phyloP scores from a whole-genome alignment of 2,113 vertebrate genomes.

The Sphaerodactylus townsendi region DNA sequence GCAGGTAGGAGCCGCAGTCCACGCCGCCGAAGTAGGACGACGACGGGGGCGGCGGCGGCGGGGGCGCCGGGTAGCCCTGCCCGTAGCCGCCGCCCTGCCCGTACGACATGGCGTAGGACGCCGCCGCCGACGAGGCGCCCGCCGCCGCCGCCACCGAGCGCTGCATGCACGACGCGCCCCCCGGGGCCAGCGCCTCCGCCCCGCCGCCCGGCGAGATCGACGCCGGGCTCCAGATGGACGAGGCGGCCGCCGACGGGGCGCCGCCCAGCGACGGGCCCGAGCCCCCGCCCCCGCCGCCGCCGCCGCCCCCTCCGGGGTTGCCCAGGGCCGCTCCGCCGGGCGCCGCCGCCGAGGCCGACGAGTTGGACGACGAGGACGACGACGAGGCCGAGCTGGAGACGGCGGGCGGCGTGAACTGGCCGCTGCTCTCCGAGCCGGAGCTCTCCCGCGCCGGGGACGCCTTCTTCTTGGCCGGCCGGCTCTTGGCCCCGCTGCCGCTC shows the following conservation, averaged over 20 bases:
- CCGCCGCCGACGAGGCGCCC: slow-evolving; percentile 78
- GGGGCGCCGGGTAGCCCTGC: slow-evolving; percentile 91
- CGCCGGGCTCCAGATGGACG: slow-evolving; percentile 96
- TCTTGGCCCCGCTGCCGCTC: slow-evolving; percentile 88
- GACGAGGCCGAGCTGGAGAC: slow-evolving; percentile 92
- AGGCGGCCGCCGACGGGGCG: slow-evolving; percentile 79
- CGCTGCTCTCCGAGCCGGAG: slow-evolving; percentile 95
- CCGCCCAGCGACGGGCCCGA: slow-evolving; percentile 81
- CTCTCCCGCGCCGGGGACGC: slow-evolving; percentile 93
- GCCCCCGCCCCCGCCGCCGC: slow-evolving; percentile 44
- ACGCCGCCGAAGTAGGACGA: slow-evolving; percentile 94
- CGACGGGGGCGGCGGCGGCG: slow-evolving; percentile 84
- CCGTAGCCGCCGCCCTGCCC: slow-evolving; percentile 91
- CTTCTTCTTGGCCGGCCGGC: slow-evolving; percentile 94
- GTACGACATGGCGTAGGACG: slow-evolving; percentile 93
- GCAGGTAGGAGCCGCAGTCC: slow-evolving; percentile 95
- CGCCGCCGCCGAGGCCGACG: slow-evolving; percentile 72
- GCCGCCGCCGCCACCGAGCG: slow-evolving; percentile 77
- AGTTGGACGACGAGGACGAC: slow-evolving; percentile 78
- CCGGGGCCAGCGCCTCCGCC: slow-evolving; percentile 81
- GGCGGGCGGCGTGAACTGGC: slow-evolving; percentile 94
- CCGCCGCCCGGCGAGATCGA: slow-evolving; percentile 92
- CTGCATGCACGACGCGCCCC: slow-evolving; percentile 95
- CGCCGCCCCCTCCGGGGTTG: no score
- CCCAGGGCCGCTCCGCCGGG: slow-evolving; percentile 79